These are phyloP conservation scores for Cyclophora albipunctata DNA, from an alignment of 2,888 invertebrate genomes.

Conservation along the genomic window DNA sequence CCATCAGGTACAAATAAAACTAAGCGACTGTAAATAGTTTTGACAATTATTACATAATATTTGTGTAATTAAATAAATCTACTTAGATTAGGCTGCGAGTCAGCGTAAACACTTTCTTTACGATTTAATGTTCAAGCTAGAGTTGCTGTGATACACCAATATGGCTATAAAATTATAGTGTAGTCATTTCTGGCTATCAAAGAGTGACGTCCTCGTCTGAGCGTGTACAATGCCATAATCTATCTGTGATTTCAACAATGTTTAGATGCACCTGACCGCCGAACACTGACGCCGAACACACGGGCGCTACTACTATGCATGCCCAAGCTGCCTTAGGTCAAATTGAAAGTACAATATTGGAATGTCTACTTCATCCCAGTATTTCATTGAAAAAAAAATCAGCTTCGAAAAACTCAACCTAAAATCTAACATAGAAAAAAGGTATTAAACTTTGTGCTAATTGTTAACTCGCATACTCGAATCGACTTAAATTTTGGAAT, in stretches of 20 bases:
- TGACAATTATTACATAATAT: slow-evolving; percentile 34
- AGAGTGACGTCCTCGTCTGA: slow-evolving; percentile 34
- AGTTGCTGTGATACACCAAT: slow-evolving; percentile 73
- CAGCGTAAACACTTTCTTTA: slow-evolving; percentile 66
- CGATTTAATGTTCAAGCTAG: slow-evolving; percentile 71
- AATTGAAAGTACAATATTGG: too few relatives aligned
- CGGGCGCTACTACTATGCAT: too few relatives aligned
- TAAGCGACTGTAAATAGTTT: slow-evolving; percentile 14
- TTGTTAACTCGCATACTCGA: too few relatives aligned
- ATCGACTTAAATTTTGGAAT: too few relatives aligned
- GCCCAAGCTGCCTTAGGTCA: too few relatives aligned
- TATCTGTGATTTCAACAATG: slow-evolving; percentile 62
- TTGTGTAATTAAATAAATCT: slow-evolving; percentile 40
- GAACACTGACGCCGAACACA: slow-evolving; percentile 11
- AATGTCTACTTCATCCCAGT: too few relatives aligned
- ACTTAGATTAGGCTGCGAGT: slow-evolving; percentile 70
- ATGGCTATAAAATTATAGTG: slow-evolving; percentile 63
- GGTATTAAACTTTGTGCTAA: too few relatives aligned
- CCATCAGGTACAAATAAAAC: background rate
- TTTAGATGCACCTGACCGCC: slow-evolving; percentile 41
- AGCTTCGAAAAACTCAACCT: too few relatives aligned
- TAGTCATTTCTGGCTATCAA: slow-evolving; percentile 52
- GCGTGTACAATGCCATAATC: slow-evolving; percentile 42
- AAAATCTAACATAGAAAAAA: too few relatives aligned
- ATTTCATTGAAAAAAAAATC: too few relatives aligned